Evolutionary conservation across 2,113 vertebrate species (phyloP), one percentile per base, ranked within the genome.

Genomic region (Anoura caudifer): DNA sequence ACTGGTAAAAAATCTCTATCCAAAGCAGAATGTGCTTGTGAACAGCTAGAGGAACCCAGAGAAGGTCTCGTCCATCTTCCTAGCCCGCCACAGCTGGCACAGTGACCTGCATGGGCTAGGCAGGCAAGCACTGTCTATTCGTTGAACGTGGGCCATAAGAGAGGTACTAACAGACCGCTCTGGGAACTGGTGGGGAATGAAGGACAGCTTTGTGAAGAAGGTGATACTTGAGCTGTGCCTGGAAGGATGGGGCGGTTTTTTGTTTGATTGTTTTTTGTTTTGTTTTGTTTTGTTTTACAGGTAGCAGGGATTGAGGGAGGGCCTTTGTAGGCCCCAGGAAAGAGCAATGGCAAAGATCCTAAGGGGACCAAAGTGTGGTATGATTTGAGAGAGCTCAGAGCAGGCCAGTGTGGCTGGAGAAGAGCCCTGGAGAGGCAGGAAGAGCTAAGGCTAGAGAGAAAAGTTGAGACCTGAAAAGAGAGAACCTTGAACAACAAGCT

Each of bases 141-240:
- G 41, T 83, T 88, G 52, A 96, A 91, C 7, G 9, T 59, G 45
- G 59, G 59, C 45, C 67, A 7, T 94, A 80, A 94, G 52, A 76
- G 59, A 95, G 69, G 47, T 90, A 85, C 67, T 82, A 54, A 65
- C 67, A 94, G 87, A 95, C 85, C 36, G 28, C 36, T 91, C 45
- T 77, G 43, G 47, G 14, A 7, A 22, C 45, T 87, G 81, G 50
- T 82, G 47, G 91, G 87, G 91, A 94, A 92, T 84, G 61, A 97
- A 83, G 85, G 88, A 85, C 94, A 97, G 81, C 72, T 96, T 96
- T 97, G 72, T 92, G 76, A 96, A 97, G 84, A 88, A 96, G 45
- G 56, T 95, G 87, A 92, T 84, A 97, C 95, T 97, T 97, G 92
- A 95, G 80, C 90, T 92, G 45, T 14, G 22, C 87, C 83, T 90